Base-by-base conservation (phyloP, 2,888 invertebrate genomes). In the Stenolophus ochropezus region DNA sequence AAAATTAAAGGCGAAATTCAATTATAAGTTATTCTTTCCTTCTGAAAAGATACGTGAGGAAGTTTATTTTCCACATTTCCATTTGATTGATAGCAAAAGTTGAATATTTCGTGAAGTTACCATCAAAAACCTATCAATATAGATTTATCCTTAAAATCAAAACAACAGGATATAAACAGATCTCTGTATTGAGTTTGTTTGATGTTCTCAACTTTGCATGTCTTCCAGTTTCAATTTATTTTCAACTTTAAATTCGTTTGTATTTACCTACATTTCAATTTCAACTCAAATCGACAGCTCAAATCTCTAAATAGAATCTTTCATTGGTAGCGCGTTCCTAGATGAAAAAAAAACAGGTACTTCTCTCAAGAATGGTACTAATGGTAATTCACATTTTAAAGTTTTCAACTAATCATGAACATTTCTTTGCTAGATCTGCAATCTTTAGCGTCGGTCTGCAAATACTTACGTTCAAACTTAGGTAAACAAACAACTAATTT, bases 41-140 rank as follows among this genome's bases (percentile, higher is more conserved):
- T n/a, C n/a, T n/a, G n/a, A n/a, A n/a, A n/a, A n/a, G n/a, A n/a
- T 27, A 27, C 27, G 27, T 5, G 5, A n/a, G n/a, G n/a, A n/a
- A n/a, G n/a, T n/a, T 5, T 27, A 27, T 27, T 27, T 27, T 27
- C 27, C 27, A 27, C 5, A 27, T 3, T 33, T 1, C 3, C 33
- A 33, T 53, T 53, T 53, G 65, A 65, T 65, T 65, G 65, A 65
- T 65, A 65, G 33, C 65, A 25, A 27, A 65, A 27, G 65, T 65
- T 14, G 25, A 65, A 65, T 65, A 65, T 27, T 27, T 65, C 27
- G 27, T 65, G 27, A 53, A 75, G 25, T 75, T 75, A 75, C 51
- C 51, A 53, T 75, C 51, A 27, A 75, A 75, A 75, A 75, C 75
- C 75, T 75, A 53, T 75, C 75, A 75, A 27, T 51, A 23, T 23